Conservation (phyloP, 2,113 vertebrate species). For the Bombycilla garrulus region DNA sequence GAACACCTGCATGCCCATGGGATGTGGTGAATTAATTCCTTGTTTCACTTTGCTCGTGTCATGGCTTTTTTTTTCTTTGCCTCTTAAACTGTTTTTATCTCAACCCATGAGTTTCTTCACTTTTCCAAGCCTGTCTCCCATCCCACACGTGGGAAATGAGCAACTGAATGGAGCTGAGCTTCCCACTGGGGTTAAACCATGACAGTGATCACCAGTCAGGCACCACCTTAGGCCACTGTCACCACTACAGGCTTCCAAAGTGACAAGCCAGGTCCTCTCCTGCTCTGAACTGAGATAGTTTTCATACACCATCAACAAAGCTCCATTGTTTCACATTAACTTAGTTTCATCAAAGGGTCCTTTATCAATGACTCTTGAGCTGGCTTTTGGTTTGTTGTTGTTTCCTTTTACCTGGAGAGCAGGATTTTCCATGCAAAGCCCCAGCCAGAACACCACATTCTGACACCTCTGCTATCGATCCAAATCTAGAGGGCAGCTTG, state of each 20-base stretch:
- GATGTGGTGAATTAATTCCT: neutral
- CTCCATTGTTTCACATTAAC: neutral
- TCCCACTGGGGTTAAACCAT: neutral
- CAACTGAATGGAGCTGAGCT: neutral
- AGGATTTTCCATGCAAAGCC: neutral
- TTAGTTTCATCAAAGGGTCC: neutral
- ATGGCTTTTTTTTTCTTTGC: neutral
- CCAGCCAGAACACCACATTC: neutral
- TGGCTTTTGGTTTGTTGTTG: neutral
- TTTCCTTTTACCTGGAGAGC: neutral
- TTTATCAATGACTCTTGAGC: neutral
- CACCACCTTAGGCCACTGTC: neutral
- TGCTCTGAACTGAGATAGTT: neutral
- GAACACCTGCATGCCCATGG: neutral
- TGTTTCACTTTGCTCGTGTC: neutral
- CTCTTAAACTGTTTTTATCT: neutral
- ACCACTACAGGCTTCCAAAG: neutral
- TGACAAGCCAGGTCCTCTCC: neutral
- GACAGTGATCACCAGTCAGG: neutral
- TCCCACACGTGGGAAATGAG: rapidly evolving
- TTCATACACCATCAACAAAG: neutral
- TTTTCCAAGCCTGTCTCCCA: neutral
- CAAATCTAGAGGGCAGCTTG: neutral
- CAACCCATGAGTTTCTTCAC: neutral
- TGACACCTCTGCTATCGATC: neutral